Conservation (phyloP, 2,888 invertebrate species). For the Eupithecia vulgata region DNA sequence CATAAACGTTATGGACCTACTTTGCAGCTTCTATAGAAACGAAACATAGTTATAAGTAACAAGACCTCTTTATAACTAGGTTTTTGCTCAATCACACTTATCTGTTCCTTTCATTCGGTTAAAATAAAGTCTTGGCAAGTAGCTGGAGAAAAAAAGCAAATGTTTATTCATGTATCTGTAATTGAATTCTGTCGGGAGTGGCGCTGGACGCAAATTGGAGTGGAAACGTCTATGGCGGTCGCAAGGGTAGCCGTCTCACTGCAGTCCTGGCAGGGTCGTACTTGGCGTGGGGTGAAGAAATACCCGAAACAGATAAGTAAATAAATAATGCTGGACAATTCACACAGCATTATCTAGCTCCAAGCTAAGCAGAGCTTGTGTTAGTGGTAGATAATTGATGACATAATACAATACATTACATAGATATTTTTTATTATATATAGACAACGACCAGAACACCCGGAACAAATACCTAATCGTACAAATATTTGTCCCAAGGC, state of each 20-base stretch:
- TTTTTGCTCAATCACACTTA: not conserved
- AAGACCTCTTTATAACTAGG: not conserved
- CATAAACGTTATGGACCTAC: constrained; percentile 19
- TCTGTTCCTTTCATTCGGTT: not conserved
- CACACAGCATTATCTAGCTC: no score
- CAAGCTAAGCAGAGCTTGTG: no score
- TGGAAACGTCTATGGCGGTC: constrained; percentile 48
- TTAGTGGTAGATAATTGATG: no score
- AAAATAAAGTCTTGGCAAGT: constrained; percentile 4
- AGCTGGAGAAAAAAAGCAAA: constrained; percentile 31
- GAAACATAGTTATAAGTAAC: constrained; percentile 9
- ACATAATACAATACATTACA: no score
- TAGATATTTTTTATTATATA: no score
- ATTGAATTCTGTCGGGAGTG: constrained; percentile 58
- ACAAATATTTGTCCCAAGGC: no score
- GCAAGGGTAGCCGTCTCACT: constrained; percentile 36
- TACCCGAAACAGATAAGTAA: not conserved
- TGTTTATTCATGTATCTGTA: constrained; percentile 63
- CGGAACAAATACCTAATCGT: no score
- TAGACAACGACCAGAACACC: no score
- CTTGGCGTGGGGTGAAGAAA: not conserved
- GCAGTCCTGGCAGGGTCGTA: constrained; percentile 29
- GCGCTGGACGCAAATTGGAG: constrained; percentile 58
- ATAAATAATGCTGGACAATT: no score
- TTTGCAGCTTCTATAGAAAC: constrained; percentile 21